Evolutionary conservation across 1,140 invertebrate species (phyloP).

Genomic region (Phocides pigmalion): DNA sequence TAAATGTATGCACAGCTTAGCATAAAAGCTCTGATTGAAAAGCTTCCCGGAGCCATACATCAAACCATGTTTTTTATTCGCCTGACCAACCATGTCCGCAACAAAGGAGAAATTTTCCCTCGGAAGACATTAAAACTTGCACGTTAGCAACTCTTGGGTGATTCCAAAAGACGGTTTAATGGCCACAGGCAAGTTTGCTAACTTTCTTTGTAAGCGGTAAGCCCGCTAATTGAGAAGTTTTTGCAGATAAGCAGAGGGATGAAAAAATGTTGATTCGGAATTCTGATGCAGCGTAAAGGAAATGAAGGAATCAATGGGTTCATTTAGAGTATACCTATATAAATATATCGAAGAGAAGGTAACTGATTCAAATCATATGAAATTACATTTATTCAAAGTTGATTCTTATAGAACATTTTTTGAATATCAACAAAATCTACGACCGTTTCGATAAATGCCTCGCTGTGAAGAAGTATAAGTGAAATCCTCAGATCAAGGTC

Average conservation of each 20-base stretch:
- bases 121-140: conserved; percentile 66
- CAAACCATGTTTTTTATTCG: conserved; percentile 44
- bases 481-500: no score
- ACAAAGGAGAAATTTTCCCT: conserved; percentile 47
- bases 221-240: conserved; percentile 68
- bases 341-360: no score
- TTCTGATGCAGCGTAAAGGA: conserved; percentile 23
- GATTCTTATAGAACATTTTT: no score
- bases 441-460: no score
- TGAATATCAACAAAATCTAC: no score
- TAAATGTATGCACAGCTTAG: conserved; percentile 26
- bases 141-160: conserved; percentile 48
- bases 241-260: conserved; percentile 35
- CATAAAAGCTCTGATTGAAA: conserved; percentile 29
- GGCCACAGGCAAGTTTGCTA: conserved; percentile 51
- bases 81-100: conserved; percentile 39
- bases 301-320: background rate
- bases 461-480: no score
- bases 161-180: conserved; percentile 64
- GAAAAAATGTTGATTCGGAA: conserved; percentile 30
- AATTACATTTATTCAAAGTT: no score
- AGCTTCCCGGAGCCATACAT: conserved; percentile 30
- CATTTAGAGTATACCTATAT: background rate
- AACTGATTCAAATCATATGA: no score
- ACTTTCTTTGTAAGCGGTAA: conserved; percentile 57